phyloP scores from a whole-genome alignment of 2,113 vertebrate species.

The Tricholaema leucomelas region DNA sequence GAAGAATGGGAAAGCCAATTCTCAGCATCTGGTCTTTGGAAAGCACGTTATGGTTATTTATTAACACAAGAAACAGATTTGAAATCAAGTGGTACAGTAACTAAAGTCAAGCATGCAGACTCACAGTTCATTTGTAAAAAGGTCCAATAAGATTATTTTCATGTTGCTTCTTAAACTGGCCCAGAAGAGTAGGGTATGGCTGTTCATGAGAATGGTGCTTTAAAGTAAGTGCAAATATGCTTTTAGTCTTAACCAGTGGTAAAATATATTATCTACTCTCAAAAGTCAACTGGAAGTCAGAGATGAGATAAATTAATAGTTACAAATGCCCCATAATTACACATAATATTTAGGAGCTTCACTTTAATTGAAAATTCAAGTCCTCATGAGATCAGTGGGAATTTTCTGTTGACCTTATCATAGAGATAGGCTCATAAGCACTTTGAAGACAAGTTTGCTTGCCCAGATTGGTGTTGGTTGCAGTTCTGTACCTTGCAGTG shows the following conservation, averaged over 20 bases:
- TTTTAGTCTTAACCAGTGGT: not conserved
- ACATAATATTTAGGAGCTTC: not conserved
- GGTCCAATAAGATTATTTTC: not conserved
- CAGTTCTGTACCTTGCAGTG: not conserved
- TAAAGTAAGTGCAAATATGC: not conserved
- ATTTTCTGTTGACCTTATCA: constrained; percentile 31
- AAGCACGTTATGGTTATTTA: not conserved
- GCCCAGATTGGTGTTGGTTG: not conserved
- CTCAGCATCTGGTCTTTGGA: not conserved
- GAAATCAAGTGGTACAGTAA: not conserved
- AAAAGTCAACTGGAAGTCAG: constrained; percentile 26
- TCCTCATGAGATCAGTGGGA: constrained; percentile 1
- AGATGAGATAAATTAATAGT: constrained; percentile 54
- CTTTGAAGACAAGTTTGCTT: not conserved
- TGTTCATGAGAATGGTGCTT: not conserved
- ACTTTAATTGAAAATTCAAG: constrained; percentile 27
- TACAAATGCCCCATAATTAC: constrained; percentile 24
- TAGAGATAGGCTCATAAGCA: not conserved
- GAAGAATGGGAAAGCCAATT: not conserved
- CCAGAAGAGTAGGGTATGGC: not conserved
- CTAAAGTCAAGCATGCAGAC: not conserved
- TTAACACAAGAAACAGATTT: not conserved
- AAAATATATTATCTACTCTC: not conserved
- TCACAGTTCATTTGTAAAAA: not conserved
- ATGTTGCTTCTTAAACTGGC: not conserved